Evolutionary conservation across 1,140 invertebrate species (phyloP).

Genomic region (Papilio xuthus): DNA sequence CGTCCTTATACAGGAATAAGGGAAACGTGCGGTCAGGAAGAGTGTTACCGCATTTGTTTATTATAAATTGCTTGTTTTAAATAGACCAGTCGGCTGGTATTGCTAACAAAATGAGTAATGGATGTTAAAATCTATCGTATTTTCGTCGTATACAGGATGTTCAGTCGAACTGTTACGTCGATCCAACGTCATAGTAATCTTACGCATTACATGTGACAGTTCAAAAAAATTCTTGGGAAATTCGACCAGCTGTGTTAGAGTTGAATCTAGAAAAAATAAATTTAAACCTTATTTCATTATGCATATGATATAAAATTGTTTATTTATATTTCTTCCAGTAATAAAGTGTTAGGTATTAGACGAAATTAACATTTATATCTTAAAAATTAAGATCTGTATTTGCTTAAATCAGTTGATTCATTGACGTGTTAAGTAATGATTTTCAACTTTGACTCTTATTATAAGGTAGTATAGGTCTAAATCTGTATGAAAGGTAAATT

Average conservation of each 20-base stretch:
- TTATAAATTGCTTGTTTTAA: constrained; percentile 32
- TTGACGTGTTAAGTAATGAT: background rate
- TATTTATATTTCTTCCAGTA: background rate
- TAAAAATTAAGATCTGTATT: background rate
- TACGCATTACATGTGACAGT: constrained; percentile 35
- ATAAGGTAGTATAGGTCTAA: background rate
- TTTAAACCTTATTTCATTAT: background rate
- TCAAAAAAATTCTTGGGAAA: constrained; percentile 34
- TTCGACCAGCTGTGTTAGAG: constrained; percentile 27
- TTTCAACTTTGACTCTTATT: background rate
- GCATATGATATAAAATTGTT: background rate
- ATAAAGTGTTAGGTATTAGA: background rate
- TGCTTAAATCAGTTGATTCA: constrained; percentile 11
- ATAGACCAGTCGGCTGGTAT: background rate
- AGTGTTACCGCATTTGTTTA: constrained; percentile 32
- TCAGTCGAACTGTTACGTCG: constrained; percentile 31
- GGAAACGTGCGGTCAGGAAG: constrained; percentile 32
- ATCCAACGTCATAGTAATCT: constrained; percentile 22
- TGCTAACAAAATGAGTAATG: constrained; percentile 31
- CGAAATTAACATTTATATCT: background rate
- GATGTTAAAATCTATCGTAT: constrained; percentile 22
- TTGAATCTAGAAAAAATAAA: background rate
- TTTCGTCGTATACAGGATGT: constrained; percentile 28
- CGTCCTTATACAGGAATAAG: constrained; percentile 33
- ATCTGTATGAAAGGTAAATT: background rate